These are phyloP conservation scores for Probaryconus sp. DNA, from an alignment of 1,140 invertebrate species.

Conservation along the genomic window DNA sequence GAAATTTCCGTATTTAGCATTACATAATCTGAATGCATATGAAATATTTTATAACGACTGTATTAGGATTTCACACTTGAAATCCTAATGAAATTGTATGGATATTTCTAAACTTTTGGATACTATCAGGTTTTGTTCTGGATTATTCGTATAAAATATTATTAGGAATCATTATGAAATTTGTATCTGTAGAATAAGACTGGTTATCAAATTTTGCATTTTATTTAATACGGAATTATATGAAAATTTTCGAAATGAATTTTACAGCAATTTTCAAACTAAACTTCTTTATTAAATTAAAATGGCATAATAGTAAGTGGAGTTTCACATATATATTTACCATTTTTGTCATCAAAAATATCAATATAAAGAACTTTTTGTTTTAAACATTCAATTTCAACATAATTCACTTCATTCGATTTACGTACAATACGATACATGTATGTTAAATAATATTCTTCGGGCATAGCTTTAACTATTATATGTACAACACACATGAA, in stretches of 20 bases:
- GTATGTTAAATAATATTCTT: constrained; percentile 2
- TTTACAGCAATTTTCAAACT: too few species aligned
- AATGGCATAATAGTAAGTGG: background rate
- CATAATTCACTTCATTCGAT: background rate
- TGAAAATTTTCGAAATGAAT: too few species aligned
- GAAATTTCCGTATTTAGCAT: too few species aligned
- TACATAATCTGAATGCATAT: too few species aligned
- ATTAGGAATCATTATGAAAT: too few species aligned
- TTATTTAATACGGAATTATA: constrained; percentile 23
- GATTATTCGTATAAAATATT: too few species aligned
- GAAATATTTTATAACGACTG: too few species aligned
- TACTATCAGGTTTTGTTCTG: too few species aligned
- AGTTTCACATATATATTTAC: background rate
- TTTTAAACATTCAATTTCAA: constrained; percentile 4
- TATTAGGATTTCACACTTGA: too few species aligned
- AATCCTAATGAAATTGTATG: too few species aligned
- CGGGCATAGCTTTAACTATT: background rate
- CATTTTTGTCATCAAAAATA: constrained; percentile 16
- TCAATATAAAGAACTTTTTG: constrained; percentile 13
- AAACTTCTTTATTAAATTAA: constrained; percentile 17
- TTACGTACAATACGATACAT: background rate
- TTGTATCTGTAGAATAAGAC: too few species aligned
- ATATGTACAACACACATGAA: constrained; percentile 6
- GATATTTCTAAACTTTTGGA: too few species aligned
- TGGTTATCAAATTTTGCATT: background rate